Evolutionary conservation across 2,113 vertebrate genomes (phyloP), one percentile per base, ranked within the genome.

Genomic region (Hymenochirus boettgeri): DNA sequence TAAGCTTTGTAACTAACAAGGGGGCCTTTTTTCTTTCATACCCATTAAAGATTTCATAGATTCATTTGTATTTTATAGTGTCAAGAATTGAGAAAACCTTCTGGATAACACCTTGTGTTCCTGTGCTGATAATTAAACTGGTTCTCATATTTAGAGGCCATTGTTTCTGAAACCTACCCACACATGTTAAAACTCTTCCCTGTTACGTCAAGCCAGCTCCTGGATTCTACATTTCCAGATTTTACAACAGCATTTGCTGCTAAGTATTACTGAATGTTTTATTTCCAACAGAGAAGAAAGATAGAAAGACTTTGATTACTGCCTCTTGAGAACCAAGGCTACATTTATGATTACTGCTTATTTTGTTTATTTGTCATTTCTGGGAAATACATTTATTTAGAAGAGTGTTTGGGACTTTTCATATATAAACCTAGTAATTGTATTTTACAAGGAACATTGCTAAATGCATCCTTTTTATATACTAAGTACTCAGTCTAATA

Each of bases 281-380:
- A 12, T 24, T 51, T 58, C 31, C 29, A 37, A 19, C 31, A 52
- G 45, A 48, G 48, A 59, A 7, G n/a, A 3, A 17, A 27, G 24
- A 52, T 26, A 66, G 39, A 65, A 35, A 64, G 27, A 7, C 22
- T 56, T 55, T 66, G 54, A 66, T 66, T 50, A 66, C 48, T 58
- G 24, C 55, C 55, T 65, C 55, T 58, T 2, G 22, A 58, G 63
- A 66, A 37, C 42, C 47, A 65, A 66, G 17, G 31, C 46, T 15
- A n/a, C n/a, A 17, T 19, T 66, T 26, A 24, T 50, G 54, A 51
- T 66, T 46, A 39, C 27, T 58, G 55, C 55, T 58, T 58, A 66
- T 66, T 58, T 50, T 51, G 42, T 66, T 51, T 19, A 15, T 47
- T 51, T 58, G 53, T 58, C 62, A 47, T 57, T 39, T 9, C 31